These are phyloP conservation scores for Conistra vaccinii DNA, from an alignment of 2,888 invertebrate species.

Conservation along the genomic window DNA sequence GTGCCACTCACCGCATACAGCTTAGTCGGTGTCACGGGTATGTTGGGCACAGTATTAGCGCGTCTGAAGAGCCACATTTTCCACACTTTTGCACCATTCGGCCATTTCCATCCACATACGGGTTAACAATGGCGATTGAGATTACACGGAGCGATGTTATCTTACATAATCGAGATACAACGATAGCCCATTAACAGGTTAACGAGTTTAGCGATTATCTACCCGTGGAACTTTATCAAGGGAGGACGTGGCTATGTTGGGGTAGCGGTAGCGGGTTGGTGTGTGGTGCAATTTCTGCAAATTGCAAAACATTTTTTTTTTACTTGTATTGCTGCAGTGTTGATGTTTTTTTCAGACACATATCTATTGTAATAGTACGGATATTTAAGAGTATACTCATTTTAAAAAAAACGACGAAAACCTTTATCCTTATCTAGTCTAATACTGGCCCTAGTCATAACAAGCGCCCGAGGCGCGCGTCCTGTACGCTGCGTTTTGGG, in stretches of 20 bases:
- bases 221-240: slow-evolving; percentile 49
- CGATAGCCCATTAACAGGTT: slow-evolving; percentile 78
- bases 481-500: no score
- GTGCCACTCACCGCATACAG: slow-evolving; percentile 73
- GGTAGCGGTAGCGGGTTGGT: slow-evolving; percentile 41
- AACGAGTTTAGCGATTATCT: slow-evolving; percentile 71
- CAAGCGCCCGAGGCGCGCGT: no score
- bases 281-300: slow-evolving; percentile 31
- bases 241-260: slow-evolving; percentile 33
- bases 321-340: no score
- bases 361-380: no score
- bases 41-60: slow-evolving; percentile 77
- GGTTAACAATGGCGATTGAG: slow-evolving; percentile 48
- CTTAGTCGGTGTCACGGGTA: slow-evolving; percentile 71
- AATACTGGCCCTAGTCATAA: no score
- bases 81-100: slow-evolving; percentile 36
- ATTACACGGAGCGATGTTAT: slow-evolving; percentile 64
- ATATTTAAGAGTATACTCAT: no score
- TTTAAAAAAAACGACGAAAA: no score
- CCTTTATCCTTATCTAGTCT: no score
- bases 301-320: neutral
- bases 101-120: slow-evolving; percentile 48
- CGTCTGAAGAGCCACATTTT: slow-evolving; percentile 83
- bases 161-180: slow-evolving; percentile 74
- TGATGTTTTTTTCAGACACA: neutral